A percentile compares a stretch with the other conserved stretches of the same genome.
phyloP scores from a whole-genome alignment of 2,113 vertebrate genomes.

The Ptyas mucosa region DNA sequence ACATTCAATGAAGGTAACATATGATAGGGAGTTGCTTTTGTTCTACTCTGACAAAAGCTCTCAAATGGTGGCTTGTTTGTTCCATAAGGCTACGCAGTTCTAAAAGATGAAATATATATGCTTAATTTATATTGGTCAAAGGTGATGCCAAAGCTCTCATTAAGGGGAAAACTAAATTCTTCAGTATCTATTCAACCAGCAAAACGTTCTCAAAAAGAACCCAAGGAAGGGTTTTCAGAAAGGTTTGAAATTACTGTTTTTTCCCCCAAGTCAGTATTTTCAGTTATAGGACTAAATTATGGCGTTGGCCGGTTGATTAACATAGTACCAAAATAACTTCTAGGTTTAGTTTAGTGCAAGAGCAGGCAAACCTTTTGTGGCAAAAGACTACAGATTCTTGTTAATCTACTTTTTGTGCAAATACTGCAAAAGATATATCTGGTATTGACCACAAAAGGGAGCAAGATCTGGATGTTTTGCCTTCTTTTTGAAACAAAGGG shows the following conservation, averaged over 20 bases:
- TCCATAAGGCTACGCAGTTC: conserved; percentile 31
- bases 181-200: background rate
- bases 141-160: background rate
- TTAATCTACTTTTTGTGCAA: background rate
- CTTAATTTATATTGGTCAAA: background rate
- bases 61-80: conserved; percentile 1
- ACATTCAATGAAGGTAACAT: conserved; percentile 48
- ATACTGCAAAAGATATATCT: background rate
- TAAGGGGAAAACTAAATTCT: background rate
- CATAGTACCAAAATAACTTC: background rate
- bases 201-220: background rate
- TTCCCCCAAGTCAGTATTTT: background rate
- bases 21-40: conserved; percentile 49
- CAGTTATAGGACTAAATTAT: background rate
- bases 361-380: background rate
- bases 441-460: background rate
- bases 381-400: background rate
- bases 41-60: conserved; percentile 30
- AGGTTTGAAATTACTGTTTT: background rate
- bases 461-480: background rate
- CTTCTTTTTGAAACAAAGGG: background rate
- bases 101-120: conserved; percentile 1
- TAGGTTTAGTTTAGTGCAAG: background rate
- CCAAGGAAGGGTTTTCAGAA: background rate
- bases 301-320: background rate